Evolutionary conservation across 2,113 vertebrate species (phyloP).

Genomic region (Aramus guarauna): DNA sequence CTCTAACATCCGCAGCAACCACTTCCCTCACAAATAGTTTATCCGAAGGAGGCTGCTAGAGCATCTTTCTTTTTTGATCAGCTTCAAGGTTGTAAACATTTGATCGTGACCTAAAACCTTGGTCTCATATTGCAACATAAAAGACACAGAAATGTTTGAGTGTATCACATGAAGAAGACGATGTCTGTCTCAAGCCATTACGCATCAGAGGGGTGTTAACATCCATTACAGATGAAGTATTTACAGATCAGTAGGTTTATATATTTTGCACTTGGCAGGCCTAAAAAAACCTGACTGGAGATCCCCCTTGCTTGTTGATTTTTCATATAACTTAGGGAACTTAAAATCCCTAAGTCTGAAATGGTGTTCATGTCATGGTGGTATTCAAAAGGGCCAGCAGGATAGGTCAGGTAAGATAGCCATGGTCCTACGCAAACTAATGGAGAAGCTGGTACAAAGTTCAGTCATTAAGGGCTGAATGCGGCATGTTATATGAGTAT

Average conservation of each 20-base stretch:
- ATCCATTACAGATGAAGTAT: neutral
- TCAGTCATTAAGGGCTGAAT: neutral
- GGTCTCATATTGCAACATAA: neutral
- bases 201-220: neutral
- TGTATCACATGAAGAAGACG: neutral
- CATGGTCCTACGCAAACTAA: neutral
- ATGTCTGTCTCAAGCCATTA: neutral
- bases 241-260: neutral
- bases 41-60: neutral
- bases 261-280: neutral
- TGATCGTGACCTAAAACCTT: neutral
- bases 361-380: fast-evolving
- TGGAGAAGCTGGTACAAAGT: neutral
- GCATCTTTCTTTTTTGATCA: neutral
- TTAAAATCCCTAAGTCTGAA: neutral
- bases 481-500: too few relatives aligned
- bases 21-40: neutral
- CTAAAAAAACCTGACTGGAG: neutral
- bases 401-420: neutral
- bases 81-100: neutral
- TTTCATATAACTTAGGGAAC: neutral
- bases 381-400: neutral
- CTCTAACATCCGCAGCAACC: neutral
- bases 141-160: neutral
- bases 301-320: neutral